phyloP scores from a whole-genome alignment of 2,797 vertebrate genomes.

The Leptatherina wallacei region DNA sequence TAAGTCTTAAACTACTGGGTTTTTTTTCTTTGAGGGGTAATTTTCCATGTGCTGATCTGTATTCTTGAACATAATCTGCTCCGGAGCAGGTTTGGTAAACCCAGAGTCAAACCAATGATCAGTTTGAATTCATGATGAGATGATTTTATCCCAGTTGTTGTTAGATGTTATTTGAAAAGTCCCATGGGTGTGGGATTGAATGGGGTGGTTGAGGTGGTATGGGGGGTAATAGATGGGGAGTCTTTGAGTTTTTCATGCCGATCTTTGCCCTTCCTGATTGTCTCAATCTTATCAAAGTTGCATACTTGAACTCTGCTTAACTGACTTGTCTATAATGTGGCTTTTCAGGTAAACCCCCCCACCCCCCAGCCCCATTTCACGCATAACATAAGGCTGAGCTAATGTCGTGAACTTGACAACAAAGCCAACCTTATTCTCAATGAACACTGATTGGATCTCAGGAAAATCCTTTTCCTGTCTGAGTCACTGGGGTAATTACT shows the following conservation, averaged over 20 bases:
- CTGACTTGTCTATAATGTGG: conserved; percentile 12
- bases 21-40: too few relatives aligned
- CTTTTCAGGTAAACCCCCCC: conserved; percentile 20
- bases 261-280: conserved; percentile 32
- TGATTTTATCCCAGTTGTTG: background rate
- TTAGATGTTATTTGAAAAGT: background rate
- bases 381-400: conserved; percentile 34
- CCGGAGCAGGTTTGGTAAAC: too few relatives aligned
- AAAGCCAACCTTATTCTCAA: conserved; percentile 29
- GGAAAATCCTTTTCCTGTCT: conserved; percentile 52
- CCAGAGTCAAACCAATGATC: too few relatives aligned
- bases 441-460: conserved; percentile 39
- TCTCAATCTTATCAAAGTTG: conserved; percentile 35
- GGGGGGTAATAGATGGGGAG: background rate
- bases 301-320: conserved; percentile 40
- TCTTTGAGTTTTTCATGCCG: background rate
- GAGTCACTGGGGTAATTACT: conserved; percentile 35
- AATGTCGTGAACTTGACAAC: conserved; percentile 39
- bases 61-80: too few relatives aligned
- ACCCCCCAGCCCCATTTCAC: background rate
- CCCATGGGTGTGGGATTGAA: background rate
- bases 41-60: too few relatives aligned
- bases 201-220: background rate
- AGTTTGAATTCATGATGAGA: too few relatives aligned
- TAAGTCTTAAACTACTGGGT: too few relatives aligned